Percentiles rank a stretch among this genome's conserved stretches.
These are phyloP conservation scores for Xiphophorus hellerii DNA, from an alignment of 2,113 vertebrate species.

Conservation along the genomic window DNA sequence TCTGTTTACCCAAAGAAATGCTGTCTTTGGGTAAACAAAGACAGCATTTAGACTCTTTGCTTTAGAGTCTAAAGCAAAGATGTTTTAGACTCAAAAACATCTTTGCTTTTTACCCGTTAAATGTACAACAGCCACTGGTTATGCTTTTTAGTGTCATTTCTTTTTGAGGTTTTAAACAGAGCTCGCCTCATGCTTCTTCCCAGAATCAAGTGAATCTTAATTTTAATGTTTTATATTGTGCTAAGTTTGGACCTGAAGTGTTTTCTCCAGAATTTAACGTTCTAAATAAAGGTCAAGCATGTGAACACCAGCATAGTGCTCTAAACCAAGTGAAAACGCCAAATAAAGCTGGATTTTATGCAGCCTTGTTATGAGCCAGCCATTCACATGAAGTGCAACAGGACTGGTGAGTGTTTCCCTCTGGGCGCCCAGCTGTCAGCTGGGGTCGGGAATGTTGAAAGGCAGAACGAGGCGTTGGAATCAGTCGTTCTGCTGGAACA, in stretches of 20 bases:
- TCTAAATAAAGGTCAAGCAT: neutral
- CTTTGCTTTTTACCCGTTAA: no score
- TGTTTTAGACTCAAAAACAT: no score
- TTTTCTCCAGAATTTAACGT: neutral
- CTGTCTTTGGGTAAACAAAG: no score
- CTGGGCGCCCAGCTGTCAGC: slow-evolving; percentile 44
- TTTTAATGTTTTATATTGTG: neutral
- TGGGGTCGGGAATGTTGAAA: slow-evolving; percentile 14
- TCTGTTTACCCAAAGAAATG: no score
- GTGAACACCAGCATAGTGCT: neutral
- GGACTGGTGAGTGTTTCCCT: slow-evolving; percentile 29
- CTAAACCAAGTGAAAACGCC: neutral
- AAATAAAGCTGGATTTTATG: neutral
- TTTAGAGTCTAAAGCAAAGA: no score
- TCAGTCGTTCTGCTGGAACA: slow-evolving; percentile 49
- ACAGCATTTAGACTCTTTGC: no score
- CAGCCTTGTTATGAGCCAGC: neutral
- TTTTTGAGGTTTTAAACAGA: no score
- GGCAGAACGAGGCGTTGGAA: slow-evolving; percentile 26
- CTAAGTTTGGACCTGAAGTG: neutral
- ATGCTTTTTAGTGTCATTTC: no score
- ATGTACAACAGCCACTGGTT: no score
- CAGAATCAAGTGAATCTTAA: neutral
- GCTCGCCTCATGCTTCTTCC: neutral
- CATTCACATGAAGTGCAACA: no score